Percentiles rank a stretch among this genome's conserved stretches.
Evolutionary conservation across 2,888 invertebrate genomes (phyloP).

Genomic region (Fabriciana adippe): DNA sequence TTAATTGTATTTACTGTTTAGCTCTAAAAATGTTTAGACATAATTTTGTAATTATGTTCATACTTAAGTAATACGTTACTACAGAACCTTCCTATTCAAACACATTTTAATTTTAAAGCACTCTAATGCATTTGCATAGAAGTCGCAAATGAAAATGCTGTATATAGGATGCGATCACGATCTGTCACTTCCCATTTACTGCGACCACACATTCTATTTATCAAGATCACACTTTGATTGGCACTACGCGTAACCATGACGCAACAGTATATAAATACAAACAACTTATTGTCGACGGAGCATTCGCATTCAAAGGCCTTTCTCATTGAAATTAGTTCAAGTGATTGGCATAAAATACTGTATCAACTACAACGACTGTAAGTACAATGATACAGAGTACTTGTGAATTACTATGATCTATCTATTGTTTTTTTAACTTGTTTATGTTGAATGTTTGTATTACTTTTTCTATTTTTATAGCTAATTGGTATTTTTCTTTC

Average conservation of each 20-base stretch:
- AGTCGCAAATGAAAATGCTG: not conserved
- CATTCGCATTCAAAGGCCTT: slow-evolving; percentile 34
- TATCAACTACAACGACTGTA: slow-evolving; percentile 21
- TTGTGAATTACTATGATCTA: slow-evolving; percentile 24
- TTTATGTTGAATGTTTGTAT: too few relatives aligned
- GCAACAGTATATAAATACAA: slow-evolving; percentile 21
- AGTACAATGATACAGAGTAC: slow-evolving; percentile 14
- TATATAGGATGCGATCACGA: slow-evolving; percentile 2
- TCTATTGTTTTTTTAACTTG: not conserved
- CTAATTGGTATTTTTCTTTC: too few relatives aligned
- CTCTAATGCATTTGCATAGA: not conserved
- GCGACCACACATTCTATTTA: slow-evolving; percentile 27
- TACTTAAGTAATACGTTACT: too few relatives aligned
- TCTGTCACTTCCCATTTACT: slow-evolving; percentile 9
- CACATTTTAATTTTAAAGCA: too few relatives aligned
- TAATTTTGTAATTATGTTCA: too few relatives aligned
- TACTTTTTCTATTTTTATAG: too few relatives aligned
- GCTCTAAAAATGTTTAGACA: too few relatives aligned
- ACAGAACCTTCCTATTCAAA: too few relatives aligned
- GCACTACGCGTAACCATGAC: slow-evolving; percentile 26
- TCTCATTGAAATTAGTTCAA: slow-evolving; percentile 34
- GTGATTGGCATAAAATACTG: slow-evolving; percentile 33
- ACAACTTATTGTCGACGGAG: slow-evolving; percentile 21
- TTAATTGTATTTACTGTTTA: too few relatives aligned
- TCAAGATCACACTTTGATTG: slow-evolving; percentile 35